phyloP scores from a whole-genome alignment of 1,140 invertebrate species.

The Hirudo medicinalis region DNA sequence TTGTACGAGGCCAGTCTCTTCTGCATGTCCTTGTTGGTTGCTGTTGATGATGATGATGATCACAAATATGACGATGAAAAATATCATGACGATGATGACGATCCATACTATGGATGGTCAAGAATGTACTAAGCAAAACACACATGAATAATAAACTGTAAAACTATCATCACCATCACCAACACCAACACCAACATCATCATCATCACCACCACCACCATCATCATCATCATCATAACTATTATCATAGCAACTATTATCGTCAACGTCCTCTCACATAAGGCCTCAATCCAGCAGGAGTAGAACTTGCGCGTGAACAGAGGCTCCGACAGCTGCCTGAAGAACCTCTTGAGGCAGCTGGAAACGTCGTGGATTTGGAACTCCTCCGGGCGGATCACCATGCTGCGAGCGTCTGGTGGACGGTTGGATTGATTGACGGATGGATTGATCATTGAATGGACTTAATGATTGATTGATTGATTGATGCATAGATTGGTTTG shows the following conservation, averaged over 20 bases:
- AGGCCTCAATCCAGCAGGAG: slow-evolving; percentile 42
- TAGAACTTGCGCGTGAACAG: slow-evolving; percentile 44
- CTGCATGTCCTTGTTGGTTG: slow-evolving; percentile 27
- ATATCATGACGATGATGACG: neutral
- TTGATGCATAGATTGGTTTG: neutral
- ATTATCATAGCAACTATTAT: neutral
- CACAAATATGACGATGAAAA: slow-evolving; percentile 13
- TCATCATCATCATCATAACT: neutral
- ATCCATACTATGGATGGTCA: too few species aligned
- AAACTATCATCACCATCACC: neutral
- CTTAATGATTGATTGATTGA: neutral
- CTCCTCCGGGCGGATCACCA: slow-evolving; percentile 57
- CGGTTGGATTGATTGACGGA: neutral
- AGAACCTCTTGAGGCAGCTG: slow-evolving; percentile 66
- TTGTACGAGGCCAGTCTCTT: slow-evolving; percentile 38
- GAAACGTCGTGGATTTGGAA: slow-evolving; percentile 74
- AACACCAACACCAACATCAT: neutral
- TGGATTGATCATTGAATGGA: neutral
- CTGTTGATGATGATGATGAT: slow-evolving; percentile 11
- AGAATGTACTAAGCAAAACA: too few species aligned
- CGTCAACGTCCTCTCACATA: slow-evolving; percentile 32
- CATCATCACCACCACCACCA: neutral
- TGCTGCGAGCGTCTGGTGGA: slow-evolving; percentile 58
- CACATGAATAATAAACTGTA: too few species aligned
- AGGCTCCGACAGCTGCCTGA: slow-evolving; percentile 49